phyloP scores from a whole-genome alignment of 2,888 invertebrate species.

The Plebejus argus region DNA sequence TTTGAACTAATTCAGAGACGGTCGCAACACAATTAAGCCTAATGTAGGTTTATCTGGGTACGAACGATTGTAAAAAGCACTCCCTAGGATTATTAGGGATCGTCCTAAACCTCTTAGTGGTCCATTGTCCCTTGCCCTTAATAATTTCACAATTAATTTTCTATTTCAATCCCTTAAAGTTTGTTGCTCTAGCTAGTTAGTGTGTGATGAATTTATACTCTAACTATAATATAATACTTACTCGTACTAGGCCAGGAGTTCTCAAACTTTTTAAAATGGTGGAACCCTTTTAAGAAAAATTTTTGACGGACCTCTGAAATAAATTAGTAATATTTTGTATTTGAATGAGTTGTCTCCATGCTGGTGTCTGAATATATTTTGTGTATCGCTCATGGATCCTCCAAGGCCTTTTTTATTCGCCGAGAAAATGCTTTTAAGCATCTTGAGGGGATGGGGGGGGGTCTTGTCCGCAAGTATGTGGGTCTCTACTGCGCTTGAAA shows the following conservation, averaged over 20 bases:
- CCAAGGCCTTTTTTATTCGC: too few relatives aligned
- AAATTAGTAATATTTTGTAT: too few relatives aligned
- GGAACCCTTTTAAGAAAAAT: neutral
- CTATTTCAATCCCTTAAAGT: constrained; percentile 40
- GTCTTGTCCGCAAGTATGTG: too few relatives aligned
- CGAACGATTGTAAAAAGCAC: constrained; percentile 54
- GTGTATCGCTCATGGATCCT: too few relatives aligned
- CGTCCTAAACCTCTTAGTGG: constrained; percentile 26
- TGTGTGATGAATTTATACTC: neutral
- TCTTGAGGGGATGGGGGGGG: too few relatives aligned
- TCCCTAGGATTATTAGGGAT: constrained; percentile 55
- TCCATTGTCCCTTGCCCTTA: constrained; percentile 42
- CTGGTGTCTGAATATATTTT: too few relatives aligned
- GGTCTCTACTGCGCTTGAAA: too few relatives aligned
- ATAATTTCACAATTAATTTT: constrained; percentile 50
- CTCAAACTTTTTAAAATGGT: neutral
- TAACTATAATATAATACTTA: too few relatives aligned
- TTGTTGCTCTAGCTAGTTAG: constrained; percentile 40
- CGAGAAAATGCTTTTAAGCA: too few relatives aligned
- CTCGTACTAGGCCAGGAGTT: too few relatives aligned
- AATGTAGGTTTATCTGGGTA: constrained; percentile 30
- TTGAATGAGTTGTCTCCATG: too few relatives aligned
- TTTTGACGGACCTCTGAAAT: too few relatives aligned
- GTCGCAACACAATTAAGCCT: constrained; percentile 18
- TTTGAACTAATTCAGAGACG: neutral